These are phyloP conservation scores for Mico argentatus DNA, from an alignment of 2,797 vertebrate species.

Conservation along the genomic window DNA sequence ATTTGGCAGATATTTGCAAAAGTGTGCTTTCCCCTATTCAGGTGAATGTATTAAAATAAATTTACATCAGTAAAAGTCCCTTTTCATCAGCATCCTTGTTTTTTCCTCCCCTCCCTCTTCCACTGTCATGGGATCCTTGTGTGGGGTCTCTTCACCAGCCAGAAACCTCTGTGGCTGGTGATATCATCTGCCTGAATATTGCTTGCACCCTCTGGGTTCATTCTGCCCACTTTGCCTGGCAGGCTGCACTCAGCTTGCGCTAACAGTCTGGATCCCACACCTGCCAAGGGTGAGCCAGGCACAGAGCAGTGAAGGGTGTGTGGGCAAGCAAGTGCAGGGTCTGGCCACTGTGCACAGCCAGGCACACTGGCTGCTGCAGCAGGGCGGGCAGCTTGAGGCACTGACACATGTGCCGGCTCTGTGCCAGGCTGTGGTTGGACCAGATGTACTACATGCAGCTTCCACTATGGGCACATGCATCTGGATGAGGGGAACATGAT, in stretches of 20 bases:
- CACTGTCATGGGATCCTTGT: not conserved
- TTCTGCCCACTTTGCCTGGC: not conserved
- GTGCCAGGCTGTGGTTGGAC: not conserved
- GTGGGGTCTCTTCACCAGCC: not conserved
- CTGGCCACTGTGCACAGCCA: not conserved
- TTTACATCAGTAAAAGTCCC: not conserved
- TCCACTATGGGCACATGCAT: not conserved
- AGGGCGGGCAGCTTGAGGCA: not conserved
- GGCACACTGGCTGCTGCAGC: not conserved
- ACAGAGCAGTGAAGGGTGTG: not conserved
- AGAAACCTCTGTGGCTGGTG: not conserved
- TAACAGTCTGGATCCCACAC: not conserved
- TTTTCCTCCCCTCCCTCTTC: not conserved
- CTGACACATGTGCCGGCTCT: not conserved
- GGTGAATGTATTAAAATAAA: not conserved
- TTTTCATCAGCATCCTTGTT: not conserved
- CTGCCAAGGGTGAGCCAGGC: not conserved
- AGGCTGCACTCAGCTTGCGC: fast-evolving
- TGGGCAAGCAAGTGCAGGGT: not conserved
- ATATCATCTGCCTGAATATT: not conserved
- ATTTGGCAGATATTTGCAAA: not conserved
- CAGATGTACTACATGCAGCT: not conserved
- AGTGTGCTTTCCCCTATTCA: not conserved
- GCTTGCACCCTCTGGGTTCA: not conserved
- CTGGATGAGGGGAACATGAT: not conserved